Evolutionary conservation across 2,113 vertebrate species (phyloP).

Genomic region (Conger conger): DNA sequence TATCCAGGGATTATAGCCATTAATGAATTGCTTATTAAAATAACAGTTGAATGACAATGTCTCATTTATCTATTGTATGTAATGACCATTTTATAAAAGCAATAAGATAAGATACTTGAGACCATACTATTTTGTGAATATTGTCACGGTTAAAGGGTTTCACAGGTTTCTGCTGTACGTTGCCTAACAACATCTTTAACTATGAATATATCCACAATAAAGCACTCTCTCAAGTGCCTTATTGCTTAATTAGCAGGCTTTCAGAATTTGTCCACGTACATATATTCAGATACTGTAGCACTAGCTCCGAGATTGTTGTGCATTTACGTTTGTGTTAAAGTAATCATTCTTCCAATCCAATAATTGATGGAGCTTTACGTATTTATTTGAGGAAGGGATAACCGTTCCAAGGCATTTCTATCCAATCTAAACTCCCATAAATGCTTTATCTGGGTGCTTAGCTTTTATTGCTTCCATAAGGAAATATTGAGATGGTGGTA

Average conservation of each 20-base stretch:
- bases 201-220: too few relatives aligned
- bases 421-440: conserved; percentile 19
- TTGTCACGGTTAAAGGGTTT: too few relatives aligned
- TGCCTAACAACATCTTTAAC: too few relatives aligned
- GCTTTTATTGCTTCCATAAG: conserved; percentile 26
- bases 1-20: too few relatives aligned
- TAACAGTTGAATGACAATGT: too few relatives aligned
- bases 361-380: conserved; percentile 29
- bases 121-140: too few relatives aligned
- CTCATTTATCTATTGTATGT: too few relatives aligned
- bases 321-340: background rate
- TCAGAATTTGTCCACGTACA: background rate
- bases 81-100: too few relatives aligned
- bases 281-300: background rate
- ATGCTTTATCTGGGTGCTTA: conserved; percentile 23
- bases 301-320: background rate
- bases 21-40: too few relatives aligned
- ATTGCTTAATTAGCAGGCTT: background rate
- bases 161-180: too few relatives aligned
- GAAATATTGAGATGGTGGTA: conserved; percentile 34
- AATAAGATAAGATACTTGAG: too few relatives aligned
- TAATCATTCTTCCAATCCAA: conserved; percentile 34
- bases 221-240: too few relatives aligned
- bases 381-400: conserved; percentile 12
- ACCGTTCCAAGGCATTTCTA: background rate